Base-by-base conservation (phyloP, 2,888 invertebrate genomes). In the Atherix ibis region DNA sequence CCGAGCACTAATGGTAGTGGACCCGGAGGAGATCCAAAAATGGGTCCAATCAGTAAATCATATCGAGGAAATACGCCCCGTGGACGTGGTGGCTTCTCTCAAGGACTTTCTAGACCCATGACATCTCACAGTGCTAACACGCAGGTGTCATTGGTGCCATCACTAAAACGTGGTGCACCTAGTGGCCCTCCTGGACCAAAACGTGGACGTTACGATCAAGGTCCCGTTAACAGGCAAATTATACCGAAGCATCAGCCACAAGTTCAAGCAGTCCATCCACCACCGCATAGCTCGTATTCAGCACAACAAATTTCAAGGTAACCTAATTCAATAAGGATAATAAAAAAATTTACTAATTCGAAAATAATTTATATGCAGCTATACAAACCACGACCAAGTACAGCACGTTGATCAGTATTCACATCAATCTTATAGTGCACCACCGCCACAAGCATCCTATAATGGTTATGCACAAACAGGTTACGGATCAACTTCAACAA, bases 141-240 rank as follows among this genome's bases (percentile, higher is more conserved):
- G 38, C 60, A 59, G 51, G 52, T 58, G 35, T 52, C 58, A 36
- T 58, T 52, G 38, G 58, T 57, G 44, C 57, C 52, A 41, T 51
- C 60, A 39, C 45, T 61, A 18, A 61, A 61, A 46, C 56, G 60
- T 18, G 61, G 60, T 32, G 56, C 57, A 14, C 54, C 55, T 18
- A 53, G 53, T 35, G 60, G 60, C 19, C 49, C 47, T 1, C 59
- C 58, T 5, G 60, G 60, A 14, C 58, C 60, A 8, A 61, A 61
- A 39, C 54, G 60, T 27, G 60, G 61, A 30, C 54, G 60, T 25
- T 61, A 61, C 38, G 60, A 61, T 25, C 54, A 57, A 17, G 54
- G 57, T 19, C 57, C 58, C 18, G 56, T 57, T 39, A 48, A 56
- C 22, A 45, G 58, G 10, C 57, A 58, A 36, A 50, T 58, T 41